These are phyloP conservation scores for Protonibea diacanthus DNA, from an alignment of 2,797 vertebrate species.

Conservation along the genomic window DNA sequence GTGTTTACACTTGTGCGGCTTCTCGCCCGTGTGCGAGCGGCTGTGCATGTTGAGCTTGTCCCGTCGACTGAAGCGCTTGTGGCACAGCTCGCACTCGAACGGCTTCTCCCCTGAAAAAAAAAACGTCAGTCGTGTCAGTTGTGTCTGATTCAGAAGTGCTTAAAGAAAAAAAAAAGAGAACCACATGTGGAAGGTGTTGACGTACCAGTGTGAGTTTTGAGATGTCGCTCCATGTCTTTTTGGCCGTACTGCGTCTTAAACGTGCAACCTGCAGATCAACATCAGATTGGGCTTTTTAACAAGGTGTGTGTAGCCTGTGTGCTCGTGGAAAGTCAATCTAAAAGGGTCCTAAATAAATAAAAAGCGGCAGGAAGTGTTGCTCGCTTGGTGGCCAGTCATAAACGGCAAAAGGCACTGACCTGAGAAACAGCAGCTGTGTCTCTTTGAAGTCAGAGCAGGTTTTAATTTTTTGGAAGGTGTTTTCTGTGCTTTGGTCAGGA, in stretches of 20 bases:
- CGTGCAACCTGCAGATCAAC: slow-evolving; percentile 88
- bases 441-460: slow-evolving; percentile 88
- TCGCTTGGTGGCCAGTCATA: slow-evolving; percentile 19
- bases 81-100: slow-evolving; percentile 95
- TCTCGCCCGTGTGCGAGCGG: slow-evolving; percentile 95
- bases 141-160: accelerated
- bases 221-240: slow-evolving; percentile 98
- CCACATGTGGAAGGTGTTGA: not conserved
- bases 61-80: slow-evolving; percentile 95
- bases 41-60: slow-evolving; percentile 98
- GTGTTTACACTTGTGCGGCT: slow-evolving; percentile 96
- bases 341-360: slow-evolving; percentile 29
- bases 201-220: slow-evolving; percentile 96
- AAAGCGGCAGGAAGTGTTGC: slow-evolving; percentile 12
- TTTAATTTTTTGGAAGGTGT: slow-evolving; percentile 88
- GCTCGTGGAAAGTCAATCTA: slow-evolving; percentile 1
- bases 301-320: slow-evolving; percentile 10
- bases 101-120: slow-evolving; percentile 92
- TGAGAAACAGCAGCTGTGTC: slow-evolving; percentile 93
- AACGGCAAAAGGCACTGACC: slow-evolving; percentile 81
- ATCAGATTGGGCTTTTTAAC: slow-evolving; percentile 19
- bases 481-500: slow-evolving; percentile 88
- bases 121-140: not conserved
- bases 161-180: not conserved
- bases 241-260: slow-evolving; percentile 98